Percentiles rank a stretch among this genome's conserved stretches.
Conservation (phyloP, 1,140 invertebrate species). For the Spodoptera litura region DNA sequence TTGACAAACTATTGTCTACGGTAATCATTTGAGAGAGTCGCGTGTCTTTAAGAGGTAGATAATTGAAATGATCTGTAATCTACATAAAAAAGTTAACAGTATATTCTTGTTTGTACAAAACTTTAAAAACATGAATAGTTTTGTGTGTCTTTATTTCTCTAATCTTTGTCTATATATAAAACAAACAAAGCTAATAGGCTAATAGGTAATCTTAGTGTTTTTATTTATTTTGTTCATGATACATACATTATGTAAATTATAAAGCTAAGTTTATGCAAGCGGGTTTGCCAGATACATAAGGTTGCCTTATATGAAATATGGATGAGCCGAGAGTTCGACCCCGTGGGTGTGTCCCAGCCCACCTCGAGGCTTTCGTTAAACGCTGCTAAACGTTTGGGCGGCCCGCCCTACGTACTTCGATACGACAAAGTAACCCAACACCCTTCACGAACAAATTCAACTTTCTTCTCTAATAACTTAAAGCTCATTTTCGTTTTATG, state of each 20-base stretch:
- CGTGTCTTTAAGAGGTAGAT: no score
- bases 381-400: conserved; percentile 85
- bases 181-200: no score
- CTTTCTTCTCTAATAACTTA: conserved; percentile 46
- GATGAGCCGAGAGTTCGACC: conserved; percentile 54
- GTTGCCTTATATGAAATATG: conserved; percentile 43
- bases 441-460: conserved; percentile 53
- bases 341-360: conserved; percentile 78
- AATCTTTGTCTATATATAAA: no score
- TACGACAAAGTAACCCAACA: conserved; percentile 57
- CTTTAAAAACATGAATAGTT: neutral
- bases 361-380: conserved; percentile 81
- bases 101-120: no score
- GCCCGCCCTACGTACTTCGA: conserved; percentile 78
- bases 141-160: neutral
- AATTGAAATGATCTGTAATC: no score
- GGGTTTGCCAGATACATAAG: conserved; percentile 4
- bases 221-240: no score
- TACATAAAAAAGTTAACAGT: no score
- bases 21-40: no score
- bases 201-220: no score
- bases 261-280: conserved; percentile 7
- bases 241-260: neutral
- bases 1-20: no score
- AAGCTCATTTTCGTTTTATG: conserved; percentile 44